These are phyloP conservation scores for Gobius niger DNA, from an alignment of 2,113 vertebrate genomes.

Conservation along the genomic window DNA sequence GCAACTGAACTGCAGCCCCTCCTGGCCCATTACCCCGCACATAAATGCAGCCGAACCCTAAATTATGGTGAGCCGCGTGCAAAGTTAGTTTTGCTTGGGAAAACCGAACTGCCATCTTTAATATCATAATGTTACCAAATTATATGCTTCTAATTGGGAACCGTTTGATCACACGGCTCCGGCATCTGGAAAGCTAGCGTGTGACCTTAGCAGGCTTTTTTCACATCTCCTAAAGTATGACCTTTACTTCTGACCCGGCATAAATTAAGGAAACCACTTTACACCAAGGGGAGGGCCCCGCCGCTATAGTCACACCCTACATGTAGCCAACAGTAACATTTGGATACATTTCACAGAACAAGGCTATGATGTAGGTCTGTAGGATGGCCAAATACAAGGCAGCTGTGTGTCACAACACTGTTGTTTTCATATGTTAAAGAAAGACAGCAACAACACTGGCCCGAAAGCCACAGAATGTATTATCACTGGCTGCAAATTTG, in stretches of 20 bases:
- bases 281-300: constrained; percentile 46
- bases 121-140: constrained; percentile 78
- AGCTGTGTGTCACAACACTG: constrained; percentile 26
- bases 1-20: constrained; percentile 28
- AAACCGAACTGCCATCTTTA: constrained; percentile 79
- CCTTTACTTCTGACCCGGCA: constrained; percentile 64
- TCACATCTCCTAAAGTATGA: constrained; percentile 61
- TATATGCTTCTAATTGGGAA: constrained; percentile 78
- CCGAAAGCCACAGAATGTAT: too few relatives aligned
- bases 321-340: constrained; percentile 41
- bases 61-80: constrained; percentile 80
- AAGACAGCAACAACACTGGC: too few relatives aligned
- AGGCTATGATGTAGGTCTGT: constrained; percentile 51
- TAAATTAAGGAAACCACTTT: constrained; percentile 67
- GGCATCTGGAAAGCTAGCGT: constrained; percentile 68
- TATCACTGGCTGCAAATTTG: too few relatives aligned
- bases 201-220: constrained; percentile 60
- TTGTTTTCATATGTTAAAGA: background rate
- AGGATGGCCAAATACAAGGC: constrained; percentile 41
- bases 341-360: constrained; percentile 11
- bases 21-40: constrained; percentile 47
- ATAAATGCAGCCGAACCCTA: constrained; percentile 63
- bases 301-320: constrained; percentile 64
- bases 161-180: constrained; percentile 69
- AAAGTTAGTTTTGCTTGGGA: constrained; percentile 78